Base-by-base conservation (phyloP, 2,113 vertebrate species). In the Corapipo altera region DNA sequence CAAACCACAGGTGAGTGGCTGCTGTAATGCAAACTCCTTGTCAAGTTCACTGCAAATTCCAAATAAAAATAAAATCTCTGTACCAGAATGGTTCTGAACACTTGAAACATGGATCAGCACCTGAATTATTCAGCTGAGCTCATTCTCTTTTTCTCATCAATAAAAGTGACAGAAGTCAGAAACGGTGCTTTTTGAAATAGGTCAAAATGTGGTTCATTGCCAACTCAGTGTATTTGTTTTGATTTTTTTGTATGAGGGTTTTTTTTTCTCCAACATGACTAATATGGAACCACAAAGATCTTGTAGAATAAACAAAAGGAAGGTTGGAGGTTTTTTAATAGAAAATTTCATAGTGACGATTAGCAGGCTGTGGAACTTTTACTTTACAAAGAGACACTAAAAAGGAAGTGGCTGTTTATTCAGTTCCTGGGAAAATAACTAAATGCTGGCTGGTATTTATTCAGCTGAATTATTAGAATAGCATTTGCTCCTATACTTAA, bases 401-500 rank as follows among this genome's bases (percentile, higher is more conserved):
- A 96, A 97, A 98, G 98, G 98, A 98, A 98, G 94, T 97, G 94
- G 76, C 84, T 98, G 97, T 98, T 98, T 98, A 97, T 98, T 95
- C 94, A 97, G 93, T 97, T 98, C 97, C 98, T 98, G 98, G 97
- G 98, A 98, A 98, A 98, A 98, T 98, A 98, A 98, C 96, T 95
- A 97, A 97, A 97, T 97, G 95, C 92, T 96, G 86, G 67, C 95
- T 94, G 93, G 90, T 98, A 98, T 98, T 98, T 98, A 96, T 98
- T 98, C 98, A 98, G 98, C 98, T 98, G 98, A 98, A 87, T 95
- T 97, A 97, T 97, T 96, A 96, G 96, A 98, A 94, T 35, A 70
- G 93, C 75, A 57, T 91, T 98, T 88, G 85, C 90, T 95, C 80
- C 93, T 44, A 11, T 44, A 78, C 66, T 89, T 62, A 61, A 78